Conservation (phyloP, 1,140 invertebrate genomes). For the Bicyclus anynana region DNA sequence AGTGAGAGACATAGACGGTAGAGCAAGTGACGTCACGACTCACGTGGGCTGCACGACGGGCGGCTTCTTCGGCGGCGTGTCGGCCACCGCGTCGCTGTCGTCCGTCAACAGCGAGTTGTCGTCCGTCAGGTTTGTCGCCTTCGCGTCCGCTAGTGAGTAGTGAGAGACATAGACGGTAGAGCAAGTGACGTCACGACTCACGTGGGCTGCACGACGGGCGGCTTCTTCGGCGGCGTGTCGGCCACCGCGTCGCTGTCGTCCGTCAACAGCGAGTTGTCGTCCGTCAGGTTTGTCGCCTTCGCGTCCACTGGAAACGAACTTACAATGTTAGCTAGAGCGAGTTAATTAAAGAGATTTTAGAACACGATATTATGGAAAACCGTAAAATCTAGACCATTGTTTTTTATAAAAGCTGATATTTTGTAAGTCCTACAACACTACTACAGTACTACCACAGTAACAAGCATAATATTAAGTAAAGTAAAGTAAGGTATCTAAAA, state of each 20-base stretch:
- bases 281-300: constrained; percentile 34
- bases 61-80: constrained; percentile 34
- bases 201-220: constrained; percentile 34
- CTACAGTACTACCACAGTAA: background rate
- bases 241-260: constrained; percentile 43
- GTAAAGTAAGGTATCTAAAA: too few relatives aligned
- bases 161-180: too few relatives aligned
- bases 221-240: constrained; percentile 33
- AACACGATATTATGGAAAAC: too few relatives aligned
- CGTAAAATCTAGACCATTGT: too few relatives aligned
- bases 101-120: constrained; percentile 58
- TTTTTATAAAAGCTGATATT: too few relatives aligned
- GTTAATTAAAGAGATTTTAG: too few relatives aligned
- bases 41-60: constrained; percentile 39
- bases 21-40: constrained; percentile 31
- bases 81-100: constrained; percentile 36
- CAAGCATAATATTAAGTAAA: constrained; percentile 8
- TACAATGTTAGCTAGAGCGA: too few relatives aligned
- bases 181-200: constrained; percentile 37
- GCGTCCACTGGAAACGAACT: constrained; percentile 24
- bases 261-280: constrained; percentile 54
- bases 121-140: constrained; percentile 36
- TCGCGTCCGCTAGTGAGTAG: constrained; percentile 28
- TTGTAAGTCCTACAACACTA: too few relatives aligned
- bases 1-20: too few relatives aligned